Evolutionary conservation across 2,888 invertebrate species (phyloP).

Genomic region (Drosophila greeni): DNA sequence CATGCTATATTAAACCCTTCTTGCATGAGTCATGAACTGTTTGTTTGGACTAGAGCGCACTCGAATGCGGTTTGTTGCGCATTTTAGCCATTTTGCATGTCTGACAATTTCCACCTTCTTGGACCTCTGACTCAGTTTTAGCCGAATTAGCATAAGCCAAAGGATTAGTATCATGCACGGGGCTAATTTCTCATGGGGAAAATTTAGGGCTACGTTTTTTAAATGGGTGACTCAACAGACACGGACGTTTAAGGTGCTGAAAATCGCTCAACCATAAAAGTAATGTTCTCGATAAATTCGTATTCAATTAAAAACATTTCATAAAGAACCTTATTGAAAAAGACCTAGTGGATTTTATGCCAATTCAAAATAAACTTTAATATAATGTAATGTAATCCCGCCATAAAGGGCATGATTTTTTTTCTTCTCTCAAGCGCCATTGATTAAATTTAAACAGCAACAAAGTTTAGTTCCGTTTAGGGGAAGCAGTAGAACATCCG

Average conservation of each 20-base stretch:
- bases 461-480: not conserved
- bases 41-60: constrained; percentile 34
- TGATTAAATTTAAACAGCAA: no score
- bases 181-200: constrained; percentile 15
- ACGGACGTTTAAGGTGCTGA: not conserved
- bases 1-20: constrained; percentile 25
- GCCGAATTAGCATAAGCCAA: constrained; percentile 59
- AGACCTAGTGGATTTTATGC: not conserved
- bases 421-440: no score
- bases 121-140: constrained; percentile 47
- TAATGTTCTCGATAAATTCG: not conserved
- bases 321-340: no score
- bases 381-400: no score
- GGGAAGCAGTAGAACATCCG: constrained; percentile 4
- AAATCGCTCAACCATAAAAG: not conserved
- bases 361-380: not conserved
- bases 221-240: constrained; percentile 5
- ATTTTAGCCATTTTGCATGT: constrained; percentile 21
- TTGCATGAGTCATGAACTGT: constrained; percentile 39
- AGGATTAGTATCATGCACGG: constrained; percentile 54
- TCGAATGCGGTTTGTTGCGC: constrained; percentile 31
- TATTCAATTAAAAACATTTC: not conserved
- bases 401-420: no score
- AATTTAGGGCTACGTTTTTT: not conserved
- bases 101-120: constrained; percentile 46